Evolutionary conservation across 2,113 vertebrate genomes (phyloP).

Genomic region (Prolemur simus): DNA sequence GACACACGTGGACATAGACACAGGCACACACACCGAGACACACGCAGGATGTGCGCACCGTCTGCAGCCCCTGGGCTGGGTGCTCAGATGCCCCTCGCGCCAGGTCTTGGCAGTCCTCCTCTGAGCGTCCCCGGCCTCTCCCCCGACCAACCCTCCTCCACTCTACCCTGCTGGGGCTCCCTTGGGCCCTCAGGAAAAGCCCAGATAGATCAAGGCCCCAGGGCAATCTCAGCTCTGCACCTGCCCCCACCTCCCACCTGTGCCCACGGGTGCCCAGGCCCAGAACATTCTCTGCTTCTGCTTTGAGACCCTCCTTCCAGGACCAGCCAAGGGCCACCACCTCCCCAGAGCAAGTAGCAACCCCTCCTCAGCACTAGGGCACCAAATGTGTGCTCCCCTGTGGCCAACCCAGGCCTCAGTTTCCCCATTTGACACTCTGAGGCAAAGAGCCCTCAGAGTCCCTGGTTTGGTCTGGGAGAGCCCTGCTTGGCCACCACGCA

Average conservation of each 20-base stretch:
- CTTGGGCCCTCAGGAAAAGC: not conserved
- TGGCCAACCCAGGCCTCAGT: not conserved
- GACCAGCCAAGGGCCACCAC: not conserved
- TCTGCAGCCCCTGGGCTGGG: not conserved
- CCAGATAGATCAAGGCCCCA: too few species aligned
- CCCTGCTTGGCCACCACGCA: not conserved
- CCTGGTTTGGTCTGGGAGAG: not conserved
- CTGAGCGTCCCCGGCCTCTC: too few species aligned
- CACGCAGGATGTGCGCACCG: not conserved
- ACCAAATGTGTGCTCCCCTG: not conserved
- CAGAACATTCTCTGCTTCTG: too few species aligned
- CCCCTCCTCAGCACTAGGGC: rapidly evolving
- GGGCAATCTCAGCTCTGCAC: not conserved
- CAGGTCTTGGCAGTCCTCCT: too few species aligned
- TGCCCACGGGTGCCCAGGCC: not conserved
- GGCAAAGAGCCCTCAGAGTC: not conserved
- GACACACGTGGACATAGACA: not conserved
- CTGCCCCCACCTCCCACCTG: not conserved
- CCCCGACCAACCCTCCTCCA: not conserved
- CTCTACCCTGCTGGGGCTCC: rapidly evolving
- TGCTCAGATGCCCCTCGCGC: not conserved
- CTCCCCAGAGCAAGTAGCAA: not conserved
- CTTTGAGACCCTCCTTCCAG: not conserved
- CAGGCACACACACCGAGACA: not conserved
- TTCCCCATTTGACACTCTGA: not conserved